phyloP scores from a whole-genome alignment of 2,113 vertebrate genomes.

The Hippocampus guttulatus region DNA sequence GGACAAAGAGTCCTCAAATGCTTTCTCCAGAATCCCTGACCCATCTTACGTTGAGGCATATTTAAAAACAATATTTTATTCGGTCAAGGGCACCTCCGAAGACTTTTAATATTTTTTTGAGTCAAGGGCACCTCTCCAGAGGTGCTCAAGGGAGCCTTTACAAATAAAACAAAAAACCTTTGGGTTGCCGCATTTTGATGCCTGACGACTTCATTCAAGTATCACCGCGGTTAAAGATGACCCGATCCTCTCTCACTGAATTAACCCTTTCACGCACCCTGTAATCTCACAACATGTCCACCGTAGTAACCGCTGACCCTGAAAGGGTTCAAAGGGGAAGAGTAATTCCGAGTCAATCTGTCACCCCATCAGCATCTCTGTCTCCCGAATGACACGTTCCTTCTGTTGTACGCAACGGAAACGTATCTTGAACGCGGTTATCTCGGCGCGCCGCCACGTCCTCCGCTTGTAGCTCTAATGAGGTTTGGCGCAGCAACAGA shows the following conservation, averaged over 20 bases:
- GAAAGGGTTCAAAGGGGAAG: slow-evolving; percentile 19
- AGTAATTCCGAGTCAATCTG: slow-evolving; percentile 35
- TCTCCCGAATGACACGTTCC: slow-evolving; percentile 17
- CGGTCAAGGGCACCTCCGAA: background rate
- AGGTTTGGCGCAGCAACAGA: slow-evolving; percentile 37
- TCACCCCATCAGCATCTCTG: slow-evolving; percentile 6
- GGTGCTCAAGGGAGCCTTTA: slow-evolving; percentile 9
- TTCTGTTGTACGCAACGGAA: slow-evolving; percentile 8
- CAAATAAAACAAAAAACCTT: background rate
- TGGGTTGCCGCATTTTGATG: background rate
- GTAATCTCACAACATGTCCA: too few species aligned
- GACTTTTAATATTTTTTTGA: slow-evolving; percentile 10
- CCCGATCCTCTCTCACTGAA: slow-evolving; percentile 33
- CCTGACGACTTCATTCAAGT: background rate
- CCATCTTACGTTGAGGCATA: slow-evolving; percentile 21
- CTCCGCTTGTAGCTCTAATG: slow-evolving; percentile 30
- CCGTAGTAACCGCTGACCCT: too few species aligned
- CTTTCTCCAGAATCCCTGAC: slow-evolving; percentile 25
- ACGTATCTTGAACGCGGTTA: background rate
- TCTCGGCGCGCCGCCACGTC: slow-evolving; percentile 16
- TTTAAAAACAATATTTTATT: slow-evolving; percentile 32
- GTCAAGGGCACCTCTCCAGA: slow-evolving; percentile 50
- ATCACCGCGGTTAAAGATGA: slow-evolving; percentile 31
- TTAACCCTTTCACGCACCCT: background rate
- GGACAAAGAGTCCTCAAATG: slow-evolving; percentile 45